These are phyloP conservation scores for Solea solea DNA, from an alignment of 2,113 vertebrate species.

Conservation along the genomic window DNA sequence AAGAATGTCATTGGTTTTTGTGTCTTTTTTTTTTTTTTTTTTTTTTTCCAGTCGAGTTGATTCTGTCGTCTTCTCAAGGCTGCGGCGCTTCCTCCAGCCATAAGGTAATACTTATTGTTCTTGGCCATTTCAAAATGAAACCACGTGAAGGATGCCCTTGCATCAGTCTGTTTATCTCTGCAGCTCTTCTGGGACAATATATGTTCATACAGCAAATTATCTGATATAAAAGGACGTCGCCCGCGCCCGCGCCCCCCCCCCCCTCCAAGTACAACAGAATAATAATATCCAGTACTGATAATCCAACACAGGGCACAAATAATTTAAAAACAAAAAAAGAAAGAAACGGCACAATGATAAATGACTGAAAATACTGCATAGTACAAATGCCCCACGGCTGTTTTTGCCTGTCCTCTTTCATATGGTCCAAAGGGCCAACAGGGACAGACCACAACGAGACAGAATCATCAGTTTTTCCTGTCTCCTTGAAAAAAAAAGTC, in stretches of 20 bases:
- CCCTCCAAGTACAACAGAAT: conserved; percentile 72
- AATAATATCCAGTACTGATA: conserved; percentile 75
- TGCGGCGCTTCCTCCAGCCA: conserved; percentile 68
- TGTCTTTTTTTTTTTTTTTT: conserved; percentile 19
- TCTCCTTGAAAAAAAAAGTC: conserved; percentile 38
- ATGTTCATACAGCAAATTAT: conserved; percentile 53
- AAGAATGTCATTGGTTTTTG: conserved; percentile 64
- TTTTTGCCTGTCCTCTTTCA: conserved; percentile 61
- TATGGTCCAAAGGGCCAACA: conserved; percentile 63
- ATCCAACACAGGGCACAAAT: conserved; percentile 76
- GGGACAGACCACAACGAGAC: conserved; percentile 70
- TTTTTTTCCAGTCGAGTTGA: conserved; percentile 36
- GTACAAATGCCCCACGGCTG: conserved; percentile 78
- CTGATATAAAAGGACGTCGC: conserved; percentile 61
- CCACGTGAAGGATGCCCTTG: conserved; percentile 50
- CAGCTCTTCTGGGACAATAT: conserved; percentile 59
- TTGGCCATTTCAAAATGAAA: conserved; percentile 81
- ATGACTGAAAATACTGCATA: conserved; percentile 83
- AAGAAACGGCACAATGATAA: conserved; percentile 76
- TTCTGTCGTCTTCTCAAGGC: conserved; percentile 68
- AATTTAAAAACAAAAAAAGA: conserved; percentile 76
- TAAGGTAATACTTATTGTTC: conserved; percentile 70
- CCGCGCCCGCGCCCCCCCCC: too few species aligned
- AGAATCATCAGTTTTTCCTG: conserved; percentile 68
- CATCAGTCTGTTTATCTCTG: conserved; percentile 57